These are phyloP conservation scores for Drosophila mercatorum DNA, from an alignment of 2,888 invertebrate genomes.

Conservation along the genomic window DNA sequence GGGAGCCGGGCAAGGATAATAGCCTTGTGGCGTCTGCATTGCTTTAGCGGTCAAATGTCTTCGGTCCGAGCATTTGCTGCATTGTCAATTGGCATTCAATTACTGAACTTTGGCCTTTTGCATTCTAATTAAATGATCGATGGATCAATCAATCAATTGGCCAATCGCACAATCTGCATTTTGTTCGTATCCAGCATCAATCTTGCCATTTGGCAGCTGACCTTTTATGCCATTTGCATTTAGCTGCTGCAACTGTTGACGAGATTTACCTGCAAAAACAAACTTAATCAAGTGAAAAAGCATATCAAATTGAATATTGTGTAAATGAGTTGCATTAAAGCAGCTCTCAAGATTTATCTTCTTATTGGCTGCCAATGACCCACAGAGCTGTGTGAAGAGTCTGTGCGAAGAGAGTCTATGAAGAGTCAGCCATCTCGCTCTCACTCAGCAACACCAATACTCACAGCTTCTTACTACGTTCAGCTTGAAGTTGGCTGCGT, in stretches of 20 bases:
- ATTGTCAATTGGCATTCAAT: constrained; percentile 44
- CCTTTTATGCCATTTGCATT: constrained; percentile 48
- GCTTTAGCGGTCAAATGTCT: constrained; percentile 22
- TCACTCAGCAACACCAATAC: not conserved
- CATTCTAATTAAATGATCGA: constrained; percentile 53
- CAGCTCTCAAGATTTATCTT: not conserved
- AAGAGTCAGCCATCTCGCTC: not conserved
- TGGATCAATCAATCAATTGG: constrained; percentile 40
- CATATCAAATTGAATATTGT: not conserved
- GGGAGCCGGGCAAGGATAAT: not conserved
- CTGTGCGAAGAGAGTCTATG: not conserved
- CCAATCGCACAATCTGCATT: constrained; percentile 28
- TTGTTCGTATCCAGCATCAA: constrained; percentile 42
- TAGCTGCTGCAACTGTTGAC: constrained; percentile 1
- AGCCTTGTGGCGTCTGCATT: constrained; percentile 17
- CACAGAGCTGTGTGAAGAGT: no score
- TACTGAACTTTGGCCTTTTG: constrained; percentile 25
- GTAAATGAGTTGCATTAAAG: not conserved
- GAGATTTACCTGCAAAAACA: not conserved
- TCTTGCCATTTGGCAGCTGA: constrained; percentile 42
- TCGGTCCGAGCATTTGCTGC: constrained; percentile 26
- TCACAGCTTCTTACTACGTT: not conserved
- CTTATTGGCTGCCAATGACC: not conserved
- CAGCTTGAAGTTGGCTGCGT: not conserved
- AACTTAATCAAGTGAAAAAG: not conserved